phyloP scores from a whole-genome alignment of 2,113 vertebrate genomes.

The Sturnira hondurensis region DNA sequence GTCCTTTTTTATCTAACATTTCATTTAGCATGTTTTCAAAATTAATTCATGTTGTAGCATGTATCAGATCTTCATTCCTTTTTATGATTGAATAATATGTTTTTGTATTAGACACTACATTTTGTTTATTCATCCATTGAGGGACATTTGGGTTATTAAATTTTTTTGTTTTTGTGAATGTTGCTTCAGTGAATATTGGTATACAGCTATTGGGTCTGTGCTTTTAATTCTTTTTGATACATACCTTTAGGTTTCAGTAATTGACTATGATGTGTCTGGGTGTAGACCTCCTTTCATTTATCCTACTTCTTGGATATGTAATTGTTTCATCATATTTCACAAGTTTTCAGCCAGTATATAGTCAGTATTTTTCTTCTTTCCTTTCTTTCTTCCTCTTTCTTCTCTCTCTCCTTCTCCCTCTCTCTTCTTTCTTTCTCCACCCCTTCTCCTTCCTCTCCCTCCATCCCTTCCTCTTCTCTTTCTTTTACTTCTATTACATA shows the following conservation, averaged over 20 bases:
- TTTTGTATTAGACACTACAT: not conserved
- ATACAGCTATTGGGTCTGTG: not conserved
- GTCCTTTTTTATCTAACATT: not conserved
- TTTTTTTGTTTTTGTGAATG: not conserved
- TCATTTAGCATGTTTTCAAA: not conserved
- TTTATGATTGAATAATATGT: not conserved
- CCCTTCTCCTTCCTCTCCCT: too few species aligned
- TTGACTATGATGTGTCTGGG: not conserved
- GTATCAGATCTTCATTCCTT: not conserved
- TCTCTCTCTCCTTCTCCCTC: too few species aligned
- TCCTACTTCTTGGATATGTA: not conserved
- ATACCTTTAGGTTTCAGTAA: not conserved
- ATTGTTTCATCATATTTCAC: not conserved
- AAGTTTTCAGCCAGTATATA: not conserved
- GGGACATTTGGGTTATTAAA: not conserved
- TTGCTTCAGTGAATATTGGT: not conserved
- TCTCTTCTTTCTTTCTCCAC: not conserved
- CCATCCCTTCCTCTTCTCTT: not conserved
- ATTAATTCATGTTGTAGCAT: not conserved
- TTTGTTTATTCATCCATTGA: not conserved
- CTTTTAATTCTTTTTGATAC: not conserved
- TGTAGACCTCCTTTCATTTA: not conserved
- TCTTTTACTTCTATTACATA: not conserved
- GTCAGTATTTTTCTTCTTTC: not conserved
- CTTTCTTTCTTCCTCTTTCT: not conserved